These are phyloP conservation scores for Dicyrtomina minuta DNA, from an alignment of 2,888 invertebrate species.

Conservation along the genomic window DNA sequence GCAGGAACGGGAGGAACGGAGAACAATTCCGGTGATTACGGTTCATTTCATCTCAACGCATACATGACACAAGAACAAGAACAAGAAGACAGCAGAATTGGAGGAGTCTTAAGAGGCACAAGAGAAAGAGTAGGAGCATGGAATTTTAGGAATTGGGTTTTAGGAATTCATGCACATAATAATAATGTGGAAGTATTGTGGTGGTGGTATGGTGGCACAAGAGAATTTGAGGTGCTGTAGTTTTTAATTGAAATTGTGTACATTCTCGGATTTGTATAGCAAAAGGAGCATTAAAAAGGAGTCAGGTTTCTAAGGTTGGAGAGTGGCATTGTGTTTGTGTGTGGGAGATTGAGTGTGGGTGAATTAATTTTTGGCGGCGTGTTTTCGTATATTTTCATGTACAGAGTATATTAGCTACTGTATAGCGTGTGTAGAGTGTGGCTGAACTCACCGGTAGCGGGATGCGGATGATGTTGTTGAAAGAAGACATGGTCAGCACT, in stretches of 20 bases:
- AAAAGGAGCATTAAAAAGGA: too few relatives aligned
- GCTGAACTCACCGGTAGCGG: constrained; percentile 41
- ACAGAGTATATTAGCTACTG: background rate
- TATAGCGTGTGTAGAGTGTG: background rate
- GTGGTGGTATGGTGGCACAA: background rate
- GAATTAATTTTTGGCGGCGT: too few relatives aligned
- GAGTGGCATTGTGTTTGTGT: too few relatives aligned
- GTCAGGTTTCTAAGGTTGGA: too few relatives aligned
- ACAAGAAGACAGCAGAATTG: background rate
- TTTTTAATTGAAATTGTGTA: too few relatives aligned
- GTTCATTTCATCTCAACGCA: background rate
- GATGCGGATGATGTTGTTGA: constrained; percentile 48
- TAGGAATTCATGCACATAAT: too few relatives aligned
- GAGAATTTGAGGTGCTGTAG: background rate
- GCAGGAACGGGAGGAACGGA: background rate
- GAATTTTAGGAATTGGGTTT: background rate
- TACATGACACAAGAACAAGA: background rate
- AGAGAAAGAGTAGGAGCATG: background rate
- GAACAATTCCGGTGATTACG: background rate
- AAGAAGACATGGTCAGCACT: constrained; percentile 54
- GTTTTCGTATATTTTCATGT: too few relatives aligned
- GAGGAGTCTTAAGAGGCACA: background rate
- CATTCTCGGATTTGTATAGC: too few relatives aligned
- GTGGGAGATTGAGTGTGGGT: too few relatives aligned
- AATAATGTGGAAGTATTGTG: background rate